Conservation (phyloP, 2,888 invertebrate genomes). For the Schrankia costaestrigalis region DNA sequence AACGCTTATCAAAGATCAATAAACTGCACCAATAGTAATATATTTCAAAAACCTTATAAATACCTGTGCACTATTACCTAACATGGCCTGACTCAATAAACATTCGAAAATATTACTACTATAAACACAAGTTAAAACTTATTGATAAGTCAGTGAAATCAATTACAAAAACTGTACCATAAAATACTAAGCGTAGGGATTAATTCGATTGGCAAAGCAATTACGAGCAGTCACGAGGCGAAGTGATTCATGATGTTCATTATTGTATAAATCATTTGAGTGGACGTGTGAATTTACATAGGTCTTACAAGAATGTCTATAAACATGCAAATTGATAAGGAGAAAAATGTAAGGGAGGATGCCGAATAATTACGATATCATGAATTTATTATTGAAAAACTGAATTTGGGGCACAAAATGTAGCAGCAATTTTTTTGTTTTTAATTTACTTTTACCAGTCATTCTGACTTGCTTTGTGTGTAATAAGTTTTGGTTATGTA, state of each 20-base stretch:
- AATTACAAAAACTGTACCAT: slow-evolving; percentile 73
- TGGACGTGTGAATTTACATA: slow-evolving; percentile 65
- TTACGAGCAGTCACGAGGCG: slow-evolving; percentile 74
- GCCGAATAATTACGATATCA: slow-evolving; percentile 6
- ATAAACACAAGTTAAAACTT: slow-evolving; percentile 45
- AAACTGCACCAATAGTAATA: slow-evolving; percentile 10
- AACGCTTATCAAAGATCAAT: slow-evolving; percentile 23
- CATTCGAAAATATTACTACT: slow-evolving; percentile 31
- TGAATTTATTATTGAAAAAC: no score
- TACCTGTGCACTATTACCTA: slow-evolving; percentile 13
- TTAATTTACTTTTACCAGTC: no score
- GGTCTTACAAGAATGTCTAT: slow-evolving; percentile 48
- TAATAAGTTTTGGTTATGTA: no score
- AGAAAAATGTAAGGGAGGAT: slow-evolving; percentile 13
- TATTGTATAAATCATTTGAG: slow-evolving; percentile 60
- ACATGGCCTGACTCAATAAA: slow-evolving; percentile 22
- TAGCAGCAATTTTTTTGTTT: no score
- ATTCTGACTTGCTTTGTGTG: no score
- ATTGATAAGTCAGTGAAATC: slow-evolving; percentile 61
- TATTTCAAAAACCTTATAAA: slow-evolving; percentile 15
- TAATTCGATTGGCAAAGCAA: slow-evolving; percentile 77
- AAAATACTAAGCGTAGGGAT: slow-evolving; percentile 69
- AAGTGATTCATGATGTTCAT: slow-evolving; percentile 67
- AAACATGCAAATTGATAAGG: slow-evolving; percentile 49
- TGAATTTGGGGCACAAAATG: no score